Percentiles rank a stretch among this genome's conserved stretches.
phyloP scores from a whole-genome alignment of 1,140 invertebrate genomes.

The Drosophila subpulchrella region DNA sequence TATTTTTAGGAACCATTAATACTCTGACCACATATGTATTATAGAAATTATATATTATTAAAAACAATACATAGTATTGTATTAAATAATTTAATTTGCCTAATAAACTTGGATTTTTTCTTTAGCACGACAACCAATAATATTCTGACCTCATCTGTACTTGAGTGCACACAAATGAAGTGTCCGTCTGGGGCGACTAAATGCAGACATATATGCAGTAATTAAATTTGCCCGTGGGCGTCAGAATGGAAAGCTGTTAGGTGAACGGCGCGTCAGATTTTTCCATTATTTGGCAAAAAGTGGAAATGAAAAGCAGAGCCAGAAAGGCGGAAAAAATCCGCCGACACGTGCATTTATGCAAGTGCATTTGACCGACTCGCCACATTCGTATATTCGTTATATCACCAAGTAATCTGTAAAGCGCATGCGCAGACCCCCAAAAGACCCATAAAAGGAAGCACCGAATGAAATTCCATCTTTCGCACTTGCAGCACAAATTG shows the following conservation, averaged over 20 bases:
- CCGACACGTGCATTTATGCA: conserved; percentile 27
- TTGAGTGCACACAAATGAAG: conserved; percentile 9
- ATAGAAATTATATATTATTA: too few relatives aligned
- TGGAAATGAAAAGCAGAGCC: conserved; percentile 1
- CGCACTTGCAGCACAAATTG: conserved; percentile 27
- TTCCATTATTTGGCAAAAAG: conserved; percentile 34
- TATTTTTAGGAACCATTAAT: too few relatives aligned
- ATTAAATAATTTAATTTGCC: too few relatives aligned
- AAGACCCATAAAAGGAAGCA: conserved; percentile 22
- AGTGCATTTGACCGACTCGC: conserved; percentile 29
- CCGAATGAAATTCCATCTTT: conserved; percentile 32
- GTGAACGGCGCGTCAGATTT: conserved; percentile 21
- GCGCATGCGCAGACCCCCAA: conserved; percentile 6
- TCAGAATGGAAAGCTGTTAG: conserved; percentile 21
- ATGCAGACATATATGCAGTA: conserved; percentile 25
- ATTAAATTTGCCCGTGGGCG: conserved; percentile 32
- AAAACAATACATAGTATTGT: too few relatives aligned
- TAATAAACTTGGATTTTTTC: too few relatives aligned
- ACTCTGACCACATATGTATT: too few relatives aligned
- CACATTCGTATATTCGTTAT: conserved; percentile 2
- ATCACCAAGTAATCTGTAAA: background rate
- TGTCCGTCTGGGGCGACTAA: conserved; percentile 3
- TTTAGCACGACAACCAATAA: background rate
- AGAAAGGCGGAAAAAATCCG: conserved; percentile 15
- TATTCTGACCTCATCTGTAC: background rate